phyloP scores from a whole-genome alignment of 2,888 invertebrate species.

The Callimorpha dominula region DNA sequence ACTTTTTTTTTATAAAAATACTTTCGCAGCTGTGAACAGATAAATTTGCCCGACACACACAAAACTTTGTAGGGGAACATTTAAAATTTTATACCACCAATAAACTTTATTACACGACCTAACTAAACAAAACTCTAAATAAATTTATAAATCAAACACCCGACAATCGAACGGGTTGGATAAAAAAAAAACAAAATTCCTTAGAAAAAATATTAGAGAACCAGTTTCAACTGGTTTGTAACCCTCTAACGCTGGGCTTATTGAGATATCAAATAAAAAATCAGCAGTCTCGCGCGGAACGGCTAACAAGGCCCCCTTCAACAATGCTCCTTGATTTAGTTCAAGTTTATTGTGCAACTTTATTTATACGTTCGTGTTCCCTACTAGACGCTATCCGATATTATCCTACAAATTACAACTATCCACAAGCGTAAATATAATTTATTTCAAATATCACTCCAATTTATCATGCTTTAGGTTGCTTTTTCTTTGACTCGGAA shows the following conservation, averaged over 20 bases:
- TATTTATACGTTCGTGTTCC: conserved; percentile 81
- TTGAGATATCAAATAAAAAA: conserved; percentile 87
- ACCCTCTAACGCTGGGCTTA: conserved; percentile 78
- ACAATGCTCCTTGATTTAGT: conserved; percentile 85
- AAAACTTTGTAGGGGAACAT: conserved; percentile 49
- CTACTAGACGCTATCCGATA: conserved; percentile 72
- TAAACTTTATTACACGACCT: conserved; percentile 69
- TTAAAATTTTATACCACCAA: conserved; percentile 61
- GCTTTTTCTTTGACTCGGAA: conserved; percentile 26
- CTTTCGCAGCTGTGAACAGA: conserved; percentile 42
- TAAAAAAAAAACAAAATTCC: conserved; percentile 62
- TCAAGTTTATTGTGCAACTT: conserved; percentile 83
- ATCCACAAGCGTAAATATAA: conserved; percentile 24
- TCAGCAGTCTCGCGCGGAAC: conserved; percentile 78
- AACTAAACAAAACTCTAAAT: conserved; percentile 75
- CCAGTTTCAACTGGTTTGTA: conserved; percentile 66
- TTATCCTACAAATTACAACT: conserved; percentile 51
- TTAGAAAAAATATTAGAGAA: conserved; percentile 63
- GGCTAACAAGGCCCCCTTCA: conserved; percentile 79
- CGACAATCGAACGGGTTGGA: conserved; percentile 53
- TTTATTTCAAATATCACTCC: conserved; percentile 41
- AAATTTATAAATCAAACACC: conserved; percentile 82
- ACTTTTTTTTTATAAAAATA: conserved; percentile 34
- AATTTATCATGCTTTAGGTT: fast-evolving
- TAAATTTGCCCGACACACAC: conserved; percentile 52